Conservation (phyloP, 1,140 invertebrate genomes). For the Brachionus plicatilis region DNA sequence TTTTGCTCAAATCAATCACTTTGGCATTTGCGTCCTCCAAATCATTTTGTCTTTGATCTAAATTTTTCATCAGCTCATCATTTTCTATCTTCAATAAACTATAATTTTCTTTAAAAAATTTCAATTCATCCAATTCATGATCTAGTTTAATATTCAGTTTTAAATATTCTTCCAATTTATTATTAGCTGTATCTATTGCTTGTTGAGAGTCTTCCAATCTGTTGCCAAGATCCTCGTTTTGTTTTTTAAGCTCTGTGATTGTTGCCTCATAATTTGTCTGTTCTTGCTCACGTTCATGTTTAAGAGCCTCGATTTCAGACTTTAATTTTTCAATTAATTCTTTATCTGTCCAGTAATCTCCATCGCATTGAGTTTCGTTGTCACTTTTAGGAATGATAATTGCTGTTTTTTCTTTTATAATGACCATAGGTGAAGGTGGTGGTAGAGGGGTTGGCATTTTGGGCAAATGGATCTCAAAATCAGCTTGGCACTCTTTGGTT, state of each 20-base stretch:
- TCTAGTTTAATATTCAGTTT: neutral
- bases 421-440: neutral
- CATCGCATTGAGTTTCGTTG: conserved; percentile 12
- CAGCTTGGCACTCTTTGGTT: neutral
- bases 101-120: neutral
- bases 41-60: neutral
- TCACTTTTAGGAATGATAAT: neutral
- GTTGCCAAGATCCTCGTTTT: neutral
- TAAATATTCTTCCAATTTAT: neutral
- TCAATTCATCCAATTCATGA: neutral
- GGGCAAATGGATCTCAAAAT: neutral
- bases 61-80: neutral
- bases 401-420: neutral
- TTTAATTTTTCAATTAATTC: neutral
- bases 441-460: neutral
- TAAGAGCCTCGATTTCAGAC: neutral
- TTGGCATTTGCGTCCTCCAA: neutral
- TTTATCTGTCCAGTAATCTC: neutral
- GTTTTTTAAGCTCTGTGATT: neutral
- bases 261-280: neutral
- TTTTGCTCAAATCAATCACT: neutral
- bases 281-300: neutral
- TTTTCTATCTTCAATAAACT: neutral
- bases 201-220: neutral
- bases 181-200: neutral